Conservation (phyloP, 2,888 invertebrate genomes). For the Tupiocoris notatus region DNA sequence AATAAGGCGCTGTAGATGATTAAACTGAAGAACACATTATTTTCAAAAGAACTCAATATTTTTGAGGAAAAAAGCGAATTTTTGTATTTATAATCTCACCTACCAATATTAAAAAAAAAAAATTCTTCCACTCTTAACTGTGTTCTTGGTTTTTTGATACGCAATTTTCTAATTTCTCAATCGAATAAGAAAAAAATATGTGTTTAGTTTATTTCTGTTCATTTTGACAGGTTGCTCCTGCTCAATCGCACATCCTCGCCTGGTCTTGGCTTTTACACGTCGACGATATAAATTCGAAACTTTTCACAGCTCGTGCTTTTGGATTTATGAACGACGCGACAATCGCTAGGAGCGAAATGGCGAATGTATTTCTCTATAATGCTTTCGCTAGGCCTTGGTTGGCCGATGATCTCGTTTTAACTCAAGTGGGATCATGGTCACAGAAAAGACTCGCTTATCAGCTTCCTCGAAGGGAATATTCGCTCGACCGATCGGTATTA, state of each 20-base stretch:
- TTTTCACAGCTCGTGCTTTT: neutral
- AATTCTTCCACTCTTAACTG: neutral
- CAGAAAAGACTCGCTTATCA: neutral
- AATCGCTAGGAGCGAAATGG: neutral
- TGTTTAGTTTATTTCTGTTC: neutral
- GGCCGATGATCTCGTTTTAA: neutral
- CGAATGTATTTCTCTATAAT: neutral
- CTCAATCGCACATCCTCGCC: neutral
- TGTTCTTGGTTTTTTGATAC: neutral
- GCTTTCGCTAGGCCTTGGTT: neutral
- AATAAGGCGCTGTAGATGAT: too few relatives aligned
- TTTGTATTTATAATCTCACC: too few relatives aligned
- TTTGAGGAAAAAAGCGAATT: too few relatives aligned
- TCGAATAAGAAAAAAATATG: neutral
- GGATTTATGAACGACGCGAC: slow-evolving; percentile 16
- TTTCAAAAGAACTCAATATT: too few relatives aligned
- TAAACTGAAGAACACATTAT: too few relatives aligned
- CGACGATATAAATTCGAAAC: too few relatives aligned
- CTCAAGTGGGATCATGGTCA: neutral
- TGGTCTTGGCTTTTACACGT: slow-evolving; percentile 2
- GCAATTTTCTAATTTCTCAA: neutral
- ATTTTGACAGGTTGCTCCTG: neutral
- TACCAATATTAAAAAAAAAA: too few relatives aligned
- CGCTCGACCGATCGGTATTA: neutral
- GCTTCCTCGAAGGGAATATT: neutral